phyloP scores from a whole-genome alignment of 30 jellyfish, hydroid and myxozoan genomes.

The Haliclystus octoradiatus region DNA sequence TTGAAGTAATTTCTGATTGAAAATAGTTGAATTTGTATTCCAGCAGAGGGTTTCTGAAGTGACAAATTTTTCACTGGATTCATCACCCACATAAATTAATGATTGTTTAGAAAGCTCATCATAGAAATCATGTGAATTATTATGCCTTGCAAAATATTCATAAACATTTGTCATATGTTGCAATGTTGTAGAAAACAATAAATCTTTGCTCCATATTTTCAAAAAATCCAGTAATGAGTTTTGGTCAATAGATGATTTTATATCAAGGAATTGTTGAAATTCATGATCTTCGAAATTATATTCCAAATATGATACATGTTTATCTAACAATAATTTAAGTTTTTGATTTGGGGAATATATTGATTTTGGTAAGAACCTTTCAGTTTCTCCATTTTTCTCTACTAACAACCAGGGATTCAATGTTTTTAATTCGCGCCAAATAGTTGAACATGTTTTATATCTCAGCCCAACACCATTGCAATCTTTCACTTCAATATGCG shows the following conservation, averaged over 20 bases:
- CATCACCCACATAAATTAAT: background rate
- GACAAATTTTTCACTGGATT: background rate
- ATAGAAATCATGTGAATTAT: background rate
- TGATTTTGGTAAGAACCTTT: background rate
- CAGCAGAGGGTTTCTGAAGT: background rate
- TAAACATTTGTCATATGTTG: slow-evolving; percentile 45
- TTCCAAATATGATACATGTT: background rate
- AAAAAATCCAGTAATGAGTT: slow-evolving; percentile 11
- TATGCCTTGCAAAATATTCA: slow-evolving; percentile 11
- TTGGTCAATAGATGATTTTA: background rate
- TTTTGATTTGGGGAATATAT: background rate
- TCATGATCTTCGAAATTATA: background rate
- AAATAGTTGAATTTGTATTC: background rate
- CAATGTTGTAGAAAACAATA: slow-evolving; percentile 34
- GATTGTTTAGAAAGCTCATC: background rate
- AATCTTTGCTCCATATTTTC: slow-evolving; percentile 41
- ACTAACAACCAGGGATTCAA: background rate
- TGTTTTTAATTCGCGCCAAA: background rate
- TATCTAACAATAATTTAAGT: background rate
- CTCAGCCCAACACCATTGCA: background rate
- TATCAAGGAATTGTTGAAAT: background rate
- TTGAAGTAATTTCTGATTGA: background rate
- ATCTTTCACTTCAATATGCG: background rate
- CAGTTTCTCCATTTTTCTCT: background rate
- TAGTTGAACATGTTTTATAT: background rate